Percentiles rank a stretch among this genome's conserved stretches.
Conservation (phyloP, 2,888 invertebrate genomes). For the Caenorhabditis doughertyi region DNA sequence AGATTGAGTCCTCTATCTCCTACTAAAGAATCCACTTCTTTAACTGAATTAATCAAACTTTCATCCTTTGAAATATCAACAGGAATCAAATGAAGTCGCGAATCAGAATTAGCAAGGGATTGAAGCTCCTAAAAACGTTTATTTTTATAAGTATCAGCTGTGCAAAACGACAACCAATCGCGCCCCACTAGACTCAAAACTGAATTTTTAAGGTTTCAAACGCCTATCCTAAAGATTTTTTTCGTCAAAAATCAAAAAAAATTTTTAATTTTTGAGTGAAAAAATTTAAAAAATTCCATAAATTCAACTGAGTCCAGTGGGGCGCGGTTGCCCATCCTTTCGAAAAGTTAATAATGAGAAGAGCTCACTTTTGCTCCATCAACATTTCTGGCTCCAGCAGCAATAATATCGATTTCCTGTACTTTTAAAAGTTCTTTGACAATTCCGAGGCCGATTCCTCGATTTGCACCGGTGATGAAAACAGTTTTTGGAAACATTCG, state of each 20-base stretch:
- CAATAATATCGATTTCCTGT: slow-evolving; percentile 36
- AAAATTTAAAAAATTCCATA: too few species aligned
- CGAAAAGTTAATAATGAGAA: neutral
- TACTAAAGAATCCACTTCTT: slow-evolving; percentile 26
- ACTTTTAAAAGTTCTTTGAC: slow-evolving; percentile 42
- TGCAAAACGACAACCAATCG: too few species aligned
- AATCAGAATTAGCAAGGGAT: slow-evolving; percentile 37
- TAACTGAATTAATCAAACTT: slow-evolving; percentile 26
- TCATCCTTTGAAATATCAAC: slow-evolving; percentile 47
- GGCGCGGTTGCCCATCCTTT: too few species aligned
- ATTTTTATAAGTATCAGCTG: too few species aligned
- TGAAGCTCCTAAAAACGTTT: slow-evolving; percentile 41
- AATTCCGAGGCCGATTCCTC: slow-evolving; percentile 61
- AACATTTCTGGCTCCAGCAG: slow-evolving; percentile 49
- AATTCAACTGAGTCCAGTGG: too few species aligned
- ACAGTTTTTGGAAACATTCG: slow-evolving; percentile 54
- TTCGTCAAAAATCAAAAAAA: too few species aligned
- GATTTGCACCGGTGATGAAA: slow-evolving; percentile 61
- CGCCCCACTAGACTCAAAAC: too few species aligned
- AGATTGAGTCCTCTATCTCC: slow-evolving; percentile 47
- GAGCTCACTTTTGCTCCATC: slow-evolving; percentile 31
- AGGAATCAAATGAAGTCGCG: slow-evolving; percentile 35
- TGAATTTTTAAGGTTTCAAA: too few species aligned
- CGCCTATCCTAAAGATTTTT: too few species aligned
- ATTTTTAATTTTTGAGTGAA: too few species aligned